phyloP scores from a whole-genome alignment of 2,888 invertebrate genomes.

The Cheilosia impressa region DNA sequence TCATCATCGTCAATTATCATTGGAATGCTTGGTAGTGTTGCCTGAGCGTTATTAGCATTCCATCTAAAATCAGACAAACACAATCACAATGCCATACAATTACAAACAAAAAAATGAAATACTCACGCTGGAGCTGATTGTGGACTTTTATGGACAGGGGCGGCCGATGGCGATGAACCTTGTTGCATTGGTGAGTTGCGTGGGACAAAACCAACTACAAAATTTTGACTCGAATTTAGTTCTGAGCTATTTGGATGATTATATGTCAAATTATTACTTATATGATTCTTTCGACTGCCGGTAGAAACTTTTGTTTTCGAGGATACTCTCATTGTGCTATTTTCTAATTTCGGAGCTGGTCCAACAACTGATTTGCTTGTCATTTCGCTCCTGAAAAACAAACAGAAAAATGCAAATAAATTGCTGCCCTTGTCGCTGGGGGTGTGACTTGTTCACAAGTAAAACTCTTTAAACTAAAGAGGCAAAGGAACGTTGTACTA shows the following conservation, averaged over 20 bases:
- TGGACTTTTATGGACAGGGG: slow-evolving; percentile 82
- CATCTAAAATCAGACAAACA: slow-evolving; percentile 83
- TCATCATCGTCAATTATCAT: slow-evolving; percentile 89
- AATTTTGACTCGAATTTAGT: slow-evolving; percentile 29
- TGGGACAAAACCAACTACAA: slow-evolving; percentile 84
- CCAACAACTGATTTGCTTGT: slow-evolving; percentile 80
- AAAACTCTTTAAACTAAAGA: background rate
- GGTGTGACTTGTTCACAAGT: background rate
- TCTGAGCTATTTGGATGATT: slow-evolving; percentile 27
- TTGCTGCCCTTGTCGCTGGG: background rate
- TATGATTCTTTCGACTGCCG: slow-evolving; percentile 84
- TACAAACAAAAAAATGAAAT: slow-evolving; percentile 43
- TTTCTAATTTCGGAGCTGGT: slow-evolving; percentile 80
- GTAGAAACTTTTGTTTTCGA: slow-evolving; percentile 86
- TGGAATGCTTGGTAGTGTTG: slow-evolving; percentile 89
- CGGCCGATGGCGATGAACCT: slow-evolving; percentile 84
- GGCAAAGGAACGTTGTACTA: slow-evolving; percentile 78
- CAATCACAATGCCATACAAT: background rate
- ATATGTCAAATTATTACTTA: slow-evolving; percentile 78
- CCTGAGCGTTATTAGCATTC: slow-evolving; percentile 87
- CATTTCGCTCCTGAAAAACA: slow-evolving; percentile 80
- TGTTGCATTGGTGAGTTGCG: slow-evolving; percentile 86
- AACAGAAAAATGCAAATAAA: slow-evolving; percentile 2
- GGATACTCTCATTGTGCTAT: slow-evolving; percentile 86
- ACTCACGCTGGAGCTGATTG: slow-evolving; percentile 83